phyloP scores from a whole-genome alignment of 2,888 invertebrate genomes.

The Thysanoteuthis rhombus region DNA sequence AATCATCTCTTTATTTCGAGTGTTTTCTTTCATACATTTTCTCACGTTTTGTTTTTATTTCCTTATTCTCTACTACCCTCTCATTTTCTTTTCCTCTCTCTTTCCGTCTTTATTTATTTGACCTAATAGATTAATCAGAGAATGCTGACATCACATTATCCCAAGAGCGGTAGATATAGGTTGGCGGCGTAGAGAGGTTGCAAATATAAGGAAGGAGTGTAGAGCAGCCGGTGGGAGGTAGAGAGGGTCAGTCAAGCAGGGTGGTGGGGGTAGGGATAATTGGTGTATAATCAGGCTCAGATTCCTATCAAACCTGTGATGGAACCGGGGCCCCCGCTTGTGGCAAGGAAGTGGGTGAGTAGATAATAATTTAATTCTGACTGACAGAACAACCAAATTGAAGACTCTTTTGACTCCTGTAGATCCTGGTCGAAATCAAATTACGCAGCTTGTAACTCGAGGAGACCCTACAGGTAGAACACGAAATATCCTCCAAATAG shows the following conservation, averaged over 20 bases:
- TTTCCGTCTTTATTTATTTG: not conserved
- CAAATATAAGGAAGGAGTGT: not conserved
- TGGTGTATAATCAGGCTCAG: conserved; percentile 12
- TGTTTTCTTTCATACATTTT: not conserved
- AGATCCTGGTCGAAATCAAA: not conserved
- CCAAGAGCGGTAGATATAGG: not conserved
- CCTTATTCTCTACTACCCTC: not conserved
- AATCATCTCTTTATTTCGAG: too few relatives aligned
- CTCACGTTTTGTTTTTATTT: not conserved
- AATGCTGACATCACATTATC: conserved; percentile 12
- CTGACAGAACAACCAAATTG: conserved; percentile 12
- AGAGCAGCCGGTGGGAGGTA: not conserved
- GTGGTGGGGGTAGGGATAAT: not conserved
- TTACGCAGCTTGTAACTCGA: not conserved
- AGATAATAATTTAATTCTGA: not conserved
- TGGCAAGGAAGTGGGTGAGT: not conserved
- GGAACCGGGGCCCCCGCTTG: not conserved
- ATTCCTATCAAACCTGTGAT: not conserved
- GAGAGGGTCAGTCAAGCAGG: too few relatives aligned
- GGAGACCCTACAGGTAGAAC: conserved; percentile 1
- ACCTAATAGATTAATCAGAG: conserved; percentile 12
- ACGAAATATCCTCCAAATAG: not conserved
- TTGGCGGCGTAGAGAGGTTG: not conserved
- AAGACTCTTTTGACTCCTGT: not conserved
- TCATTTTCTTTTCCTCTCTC: not conserved